Percentiles rank a stretch among this genome's conserved stretches.
Conservation (phyloP, 2,113 vertebrate genomes). For the Rattus rattus region DNA sequence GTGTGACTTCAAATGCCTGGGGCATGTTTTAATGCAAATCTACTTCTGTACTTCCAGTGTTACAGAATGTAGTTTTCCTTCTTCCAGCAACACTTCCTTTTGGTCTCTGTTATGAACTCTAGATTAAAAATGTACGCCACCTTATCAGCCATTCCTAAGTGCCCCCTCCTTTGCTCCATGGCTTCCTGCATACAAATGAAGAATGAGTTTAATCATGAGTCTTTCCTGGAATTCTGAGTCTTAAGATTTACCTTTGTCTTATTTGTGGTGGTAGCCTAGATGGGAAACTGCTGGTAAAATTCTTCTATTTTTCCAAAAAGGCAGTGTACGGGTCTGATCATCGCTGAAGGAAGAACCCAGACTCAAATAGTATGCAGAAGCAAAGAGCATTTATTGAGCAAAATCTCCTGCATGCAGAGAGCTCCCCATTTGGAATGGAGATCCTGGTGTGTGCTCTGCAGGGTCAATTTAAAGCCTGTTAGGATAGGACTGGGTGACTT, state of each 20-base stretch:
- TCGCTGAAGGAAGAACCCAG: no score
- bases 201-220: background rate
- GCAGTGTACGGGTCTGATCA: no score
- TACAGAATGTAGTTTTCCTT: constrained; percentile 36
- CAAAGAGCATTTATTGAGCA: no score
- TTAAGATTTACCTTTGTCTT: background rate
- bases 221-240: background rate
- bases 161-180: fast-evolving
- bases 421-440: no score
- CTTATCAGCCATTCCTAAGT: background rate
- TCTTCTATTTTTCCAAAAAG: background rate
- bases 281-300: background rate
- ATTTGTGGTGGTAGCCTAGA: background rate
- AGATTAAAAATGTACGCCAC: constrained; percentile 6
- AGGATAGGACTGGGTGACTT: no score
- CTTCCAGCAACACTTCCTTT: constrained; percentile 8
- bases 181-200: background rate
- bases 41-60: background rate
- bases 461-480: no score
- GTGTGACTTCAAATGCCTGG: constrained; percentile 63
- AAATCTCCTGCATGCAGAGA: no score
- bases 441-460: no score
- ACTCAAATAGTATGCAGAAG: no score
- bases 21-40: constrained; percentile 23
- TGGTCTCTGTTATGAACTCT: background rate